Evolutionary conservation across 2,888 invertebrate species (phyloP).

Genomic region (Sycophila texana): DNA sequence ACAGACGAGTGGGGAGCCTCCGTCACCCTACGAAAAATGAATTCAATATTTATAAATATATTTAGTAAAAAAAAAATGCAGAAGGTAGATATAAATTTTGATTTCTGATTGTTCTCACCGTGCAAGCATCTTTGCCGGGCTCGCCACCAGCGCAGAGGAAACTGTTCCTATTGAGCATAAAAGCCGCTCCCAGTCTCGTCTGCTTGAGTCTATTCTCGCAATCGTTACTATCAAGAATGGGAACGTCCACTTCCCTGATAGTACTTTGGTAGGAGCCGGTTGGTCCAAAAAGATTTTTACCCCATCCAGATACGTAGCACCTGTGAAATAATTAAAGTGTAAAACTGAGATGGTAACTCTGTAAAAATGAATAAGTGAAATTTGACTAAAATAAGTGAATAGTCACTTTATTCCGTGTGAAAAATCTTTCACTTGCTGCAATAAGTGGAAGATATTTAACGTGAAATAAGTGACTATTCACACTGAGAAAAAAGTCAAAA

Average conservation of each 20-base stretch:
- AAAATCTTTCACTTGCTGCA: no score
- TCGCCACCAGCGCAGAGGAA: slow-evolving; percentile 90
- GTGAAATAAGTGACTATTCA: no score
- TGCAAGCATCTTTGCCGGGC: slow-evolving; percentile 86
- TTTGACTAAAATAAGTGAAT: no score
- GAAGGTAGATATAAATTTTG: neutral
- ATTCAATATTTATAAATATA: no score
- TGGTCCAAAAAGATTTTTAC: slow-evolving; percentile 84
- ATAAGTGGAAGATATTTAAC: no score
- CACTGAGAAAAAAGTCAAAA: no score
- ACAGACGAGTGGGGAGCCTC: slow-evolving; percentile 85
- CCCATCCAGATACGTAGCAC: slow-evolving; percentile 91
- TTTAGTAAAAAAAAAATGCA: no score
- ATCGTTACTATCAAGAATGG: slow-evolving; percentile 80
- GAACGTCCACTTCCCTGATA: slow-evolving; percentile 86
- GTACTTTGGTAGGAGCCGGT: slow-evolving; percentile 80
- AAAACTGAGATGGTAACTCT: no score
- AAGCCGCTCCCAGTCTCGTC: slow-evolving; percentile 82
- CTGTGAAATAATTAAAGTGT: slow-evolving; percentile 67
- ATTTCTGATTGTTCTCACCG: slow-evolving; percentile 76
- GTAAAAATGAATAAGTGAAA: no score
- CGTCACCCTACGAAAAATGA: slow-evolving; percentile 80
- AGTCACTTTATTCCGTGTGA: no score
- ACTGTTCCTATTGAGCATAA: slow-evolving; percentile 80
- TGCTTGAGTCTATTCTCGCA: slow-evolving; percentile 81